Conservation (phyloP, 2,888 invertebrate species). For the Stenotaenia linearis region DNA sequence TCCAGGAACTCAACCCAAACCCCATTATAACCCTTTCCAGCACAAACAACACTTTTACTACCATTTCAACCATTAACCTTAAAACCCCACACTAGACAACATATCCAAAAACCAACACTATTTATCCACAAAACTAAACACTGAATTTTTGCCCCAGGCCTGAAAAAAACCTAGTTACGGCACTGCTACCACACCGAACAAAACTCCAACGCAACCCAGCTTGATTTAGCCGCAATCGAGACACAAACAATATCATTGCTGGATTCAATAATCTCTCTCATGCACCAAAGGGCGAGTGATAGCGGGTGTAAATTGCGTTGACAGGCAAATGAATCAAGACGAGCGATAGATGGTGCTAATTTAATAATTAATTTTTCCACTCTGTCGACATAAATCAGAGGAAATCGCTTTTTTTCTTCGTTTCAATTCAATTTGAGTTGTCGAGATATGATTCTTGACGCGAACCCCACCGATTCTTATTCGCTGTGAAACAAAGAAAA, state of each 20-base stretch:
- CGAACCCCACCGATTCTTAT: not conserved
- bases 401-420: not conserved
- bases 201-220: not conserved
- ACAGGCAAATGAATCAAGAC: conserved; percentile 17
- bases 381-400: conserved; percentile 17
- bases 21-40: too few relatives aligned
- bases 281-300: conserved; percentile 10
- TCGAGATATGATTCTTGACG: conserved; percentile 2
- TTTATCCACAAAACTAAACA: too few relatives aligned
- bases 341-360: conserved; percentile 19
- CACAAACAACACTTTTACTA: too few relatives aligned
- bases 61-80: too few relatives aligned
- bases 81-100: too few relatives aligned
- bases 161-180: too few relatives aligned
- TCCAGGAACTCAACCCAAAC: too few relatives aligned
- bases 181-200: too few relatives aligned
- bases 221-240: not conserved
- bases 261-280: not conserved
- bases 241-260: not conserved
- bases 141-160: too few relatives aligned
- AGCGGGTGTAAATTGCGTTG: conserved; percentile 17
- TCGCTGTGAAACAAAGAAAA: not conserved
- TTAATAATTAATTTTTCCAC: conserved; percentile 26
- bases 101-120: too few relatives aligned
- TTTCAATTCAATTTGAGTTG: not conserved